Conservation (phyloP, 2,113 vertebrate species). For the Hydrolagus affinis region DNA sequence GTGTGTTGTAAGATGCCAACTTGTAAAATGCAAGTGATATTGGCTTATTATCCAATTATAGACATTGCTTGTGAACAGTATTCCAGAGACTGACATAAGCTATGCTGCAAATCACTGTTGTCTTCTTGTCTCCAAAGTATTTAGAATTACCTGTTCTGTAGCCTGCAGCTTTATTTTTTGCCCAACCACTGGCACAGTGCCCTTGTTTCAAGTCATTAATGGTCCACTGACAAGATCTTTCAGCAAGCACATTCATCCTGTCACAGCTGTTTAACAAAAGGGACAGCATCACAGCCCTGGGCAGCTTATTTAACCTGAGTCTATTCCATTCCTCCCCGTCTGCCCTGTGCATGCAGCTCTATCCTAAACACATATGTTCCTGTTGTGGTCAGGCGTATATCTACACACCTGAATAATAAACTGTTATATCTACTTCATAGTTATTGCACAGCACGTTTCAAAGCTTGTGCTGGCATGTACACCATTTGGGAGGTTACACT, state of each 20-base stretch:
- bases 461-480: too few relatives aligned
- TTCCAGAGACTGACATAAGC: too few relatives aligned
- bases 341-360: neutral
- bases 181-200: too few relatives aligned
- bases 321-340: neutral
- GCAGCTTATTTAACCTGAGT: neutral
- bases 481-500: too few relatives aligned
- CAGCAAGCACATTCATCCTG: neutral
- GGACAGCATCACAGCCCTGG: neutral
- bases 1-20: neutral
- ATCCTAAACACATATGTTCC: neutral
- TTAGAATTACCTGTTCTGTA: too few relatives aligned
- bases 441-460: too few relatives aligned
- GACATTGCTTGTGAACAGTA: neutral
- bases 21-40: neutral
- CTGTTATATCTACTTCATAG: too few relatives aligned
- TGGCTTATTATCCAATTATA: neutral
- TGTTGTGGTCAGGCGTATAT: too few relatives aligned
- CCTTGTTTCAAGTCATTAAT: neutral
- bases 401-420: neutral
- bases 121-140: too few relatives aligned
- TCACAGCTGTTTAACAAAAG: neutral
- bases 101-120: too few relatives aligned
- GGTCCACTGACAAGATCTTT: neutral
- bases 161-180: too few relatives aligned